Evolutionary conservation across 2,888 invertebrate species (phyloP).

Genomic region (Orthosia incerta): DNA sequence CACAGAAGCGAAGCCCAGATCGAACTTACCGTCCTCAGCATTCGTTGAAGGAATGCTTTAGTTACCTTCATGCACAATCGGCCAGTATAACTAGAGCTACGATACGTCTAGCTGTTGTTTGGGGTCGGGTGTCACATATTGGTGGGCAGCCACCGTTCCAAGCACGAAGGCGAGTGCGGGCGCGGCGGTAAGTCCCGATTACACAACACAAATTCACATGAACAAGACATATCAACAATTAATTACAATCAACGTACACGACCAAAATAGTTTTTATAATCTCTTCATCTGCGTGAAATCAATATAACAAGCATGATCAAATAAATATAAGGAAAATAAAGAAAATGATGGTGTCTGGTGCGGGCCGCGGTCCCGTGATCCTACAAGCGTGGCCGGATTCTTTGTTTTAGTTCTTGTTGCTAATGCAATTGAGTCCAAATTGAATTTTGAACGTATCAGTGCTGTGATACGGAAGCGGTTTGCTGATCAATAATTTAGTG

Average conservation of each 20-base stretch:
- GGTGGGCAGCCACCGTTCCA: constrained; percentile 85
- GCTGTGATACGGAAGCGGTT: constrained; percentile 75
- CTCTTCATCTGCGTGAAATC: constrained; percentile 81
- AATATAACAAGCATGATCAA: constrained; percentile 85
- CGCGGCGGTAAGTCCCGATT: constrained; percentile 85
- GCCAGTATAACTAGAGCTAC: constrained; percentile 87
- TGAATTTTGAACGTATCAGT: constrained; percentile 67
- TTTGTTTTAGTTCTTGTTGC: constrained; percentile 31
- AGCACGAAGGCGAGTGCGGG: constrained; percentile 89
- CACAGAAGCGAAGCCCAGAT: constrained; percentile 80
- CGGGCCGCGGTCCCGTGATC: constrained; percentile 80
- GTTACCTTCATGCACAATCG: constrained; percentile 86
- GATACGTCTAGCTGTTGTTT: constrained; percentile 82
- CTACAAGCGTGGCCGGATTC: constrained; percentile 64
- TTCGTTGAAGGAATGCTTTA: constrained; percentile 89
- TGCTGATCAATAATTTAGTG: constrained; percentile 75
- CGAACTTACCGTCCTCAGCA: constrained; percentile 87
- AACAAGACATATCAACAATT: constrained; percentile 88
- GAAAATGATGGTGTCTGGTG: constrained; percentile 78
- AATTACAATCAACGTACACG: constrained; percentile 87
- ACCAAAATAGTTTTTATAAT: constrained; percentile 90
- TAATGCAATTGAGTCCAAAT: constrained; percentile 56
- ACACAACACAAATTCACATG: constrained; percentile 91
- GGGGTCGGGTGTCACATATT: constrained; percentile 84
- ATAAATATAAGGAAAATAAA: constrained; percentile 75